phyloP scores from a whole-genome alignment of 1,140 invertebrate species.

The Odontomachus brunneus region DNA sequence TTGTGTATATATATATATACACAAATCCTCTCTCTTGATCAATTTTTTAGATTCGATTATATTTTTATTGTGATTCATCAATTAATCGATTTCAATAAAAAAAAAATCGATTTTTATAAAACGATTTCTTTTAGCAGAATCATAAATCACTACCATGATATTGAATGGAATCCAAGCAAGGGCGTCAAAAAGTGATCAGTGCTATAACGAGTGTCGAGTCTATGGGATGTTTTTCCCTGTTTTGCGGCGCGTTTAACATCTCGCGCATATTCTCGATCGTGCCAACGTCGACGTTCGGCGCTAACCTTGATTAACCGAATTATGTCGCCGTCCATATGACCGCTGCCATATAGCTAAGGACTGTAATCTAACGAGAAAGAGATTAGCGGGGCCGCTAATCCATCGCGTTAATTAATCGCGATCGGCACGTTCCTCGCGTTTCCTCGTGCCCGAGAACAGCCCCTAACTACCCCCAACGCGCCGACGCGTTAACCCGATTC shows the following conservation, averaged over 20 bases:
- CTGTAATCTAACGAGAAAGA: conserved; percentile 20
- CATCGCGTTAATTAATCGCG: conserved; percentile 46
- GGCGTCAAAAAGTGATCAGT: too few relatives aligned
- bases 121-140: too few relatives aligned
- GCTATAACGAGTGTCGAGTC: too few relatives aligned
- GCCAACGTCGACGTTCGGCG: neutral
- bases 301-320: conserved; percentile 42
- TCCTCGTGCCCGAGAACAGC: neutral
- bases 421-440: conserved; percentile 19
- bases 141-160: too few relatives aligned
- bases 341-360: neutral
- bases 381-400: conserved; percentile 49
- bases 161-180: too few relatives aligned
- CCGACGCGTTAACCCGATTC: conserved; percentile 15
- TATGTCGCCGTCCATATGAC: neutral
- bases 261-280: conserved; percentile 1
- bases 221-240: too few relatives aligned
- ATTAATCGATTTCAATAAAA: too few relatives aligned
- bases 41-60: too few relatives aligned
- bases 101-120: too few relatives aligned
- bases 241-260: neutral
- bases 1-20: too few relatives aligned
- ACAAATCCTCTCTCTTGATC: too few relatives aligned
- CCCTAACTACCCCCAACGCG: neutral
- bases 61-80: too few relatives aligned